phyloP scores from a whole-genome alignment of 2,797 vertebrate genomes.

The Chromobotia macracanthus region DNA sequence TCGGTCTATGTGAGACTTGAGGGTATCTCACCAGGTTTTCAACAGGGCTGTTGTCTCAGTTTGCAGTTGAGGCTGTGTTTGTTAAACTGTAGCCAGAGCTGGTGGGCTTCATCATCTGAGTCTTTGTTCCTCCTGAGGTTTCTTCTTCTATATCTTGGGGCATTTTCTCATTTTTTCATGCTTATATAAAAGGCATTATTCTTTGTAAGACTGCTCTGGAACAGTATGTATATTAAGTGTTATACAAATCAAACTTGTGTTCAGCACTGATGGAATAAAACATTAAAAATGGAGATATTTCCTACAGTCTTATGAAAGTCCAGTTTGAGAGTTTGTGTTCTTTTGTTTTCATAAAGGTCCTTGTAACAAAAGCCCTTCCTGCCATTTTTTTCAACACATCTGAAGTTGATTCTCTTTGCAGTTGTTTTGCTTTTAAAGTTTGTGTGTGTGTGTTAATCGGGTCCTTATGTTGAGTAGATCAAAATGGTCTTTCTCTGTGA shows the following conservation, averaged over 20 bases:
- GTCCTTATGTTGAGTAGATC: constrained; percentile 39
- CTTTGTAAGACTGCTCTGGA: too few species aligned
- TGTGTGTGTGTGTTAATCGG: constrained; percentile 10
- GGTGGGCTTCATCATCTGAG: too few species aligned
- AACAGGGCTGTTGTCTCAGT: too few species aligned
- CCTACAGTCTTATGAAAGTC: background rate
- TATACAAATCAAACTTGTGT: background rate
- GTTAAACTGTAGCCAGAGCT: too few species aligned
- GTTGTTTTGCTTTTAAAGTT: constrained; percentile 36
- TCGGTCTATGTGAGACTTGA: too few species aligned
- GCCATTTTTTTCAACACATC: constrained; percentile 35
- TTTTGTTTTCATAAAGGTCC: constrained; percentile 4
- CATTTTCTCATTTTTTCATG: too few species aligned
- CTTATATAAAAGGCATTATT: too few species aligned
- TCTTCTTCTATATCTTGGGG: too few species aligned
- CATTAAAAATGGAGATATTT: background rate
- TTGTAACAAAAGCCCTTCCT: background rate
- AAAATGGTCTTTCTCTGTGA: constrained; percentile 46
- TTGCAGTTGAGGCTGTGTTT: too few species aligned
- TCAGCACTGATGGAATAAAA: background rate
- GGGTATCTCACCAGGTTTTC: too few species aligned
- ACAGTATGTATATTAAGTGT: too few species aligned
- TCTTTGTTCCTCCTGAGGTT: too few species aligned
- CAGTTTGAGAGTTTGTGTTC: background rate
- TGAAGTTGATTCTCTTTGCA: constrained; percentile 13